Conservation (phyloP, 2,888 invertebrate genomes). For the Drosophila planitibia region DNA sequence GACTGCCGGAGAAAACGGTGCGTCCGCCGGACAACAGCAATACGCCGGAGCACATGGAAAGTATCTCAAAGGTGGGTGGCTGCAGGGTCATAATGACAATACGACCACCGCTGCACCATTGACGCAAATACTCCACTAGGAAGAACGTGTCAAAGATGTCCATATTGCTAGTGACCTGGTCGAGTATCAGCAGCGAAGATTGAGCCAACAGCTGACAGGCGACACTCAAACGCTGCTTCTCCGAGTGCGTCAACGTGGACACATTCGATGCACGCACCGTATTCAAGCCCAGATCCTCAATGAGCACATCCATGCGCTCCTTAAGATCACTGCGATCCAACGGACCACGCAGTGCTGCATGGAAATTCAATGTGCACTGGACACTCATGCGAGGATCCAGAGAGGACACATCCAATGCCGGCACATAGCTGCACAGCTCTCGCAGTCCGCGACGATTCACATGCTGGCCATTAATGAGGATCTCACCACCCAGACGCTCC, state of each 20-base stretch:
- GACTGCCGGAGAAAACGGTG: conserved; percentile 95
- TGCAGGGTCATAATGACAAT: conserved; percentile 96
- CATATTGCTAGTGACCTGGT: conserved; percentile 89
- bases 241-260: conserved; percentile 93
- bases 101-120: conserved; percentile 91
- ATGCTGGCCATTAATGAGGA: conserved; percentile 94
- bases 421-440: conserved; percentile 88
- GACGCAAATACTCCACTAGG: conserved; percentile 95
- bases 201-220: conserved; percentile 95
- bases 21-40: conserved; percentile 95
- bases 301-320: conserved; percentile 93
- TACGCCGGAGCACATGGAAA: conserved; percentile 92
- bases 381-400: conserved; percentile 92
- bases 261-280: conserved; percentile 95
- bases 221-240: conserved; percentile 93
- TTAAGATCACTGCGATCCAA: conserved; percentile 87
- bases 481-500: conserved; percentile 90
- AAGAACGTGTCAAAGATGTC: conserved; percentile 99
- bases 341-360: conserved; percentile 88
- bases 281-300: conserved; percentile 96
- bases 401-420: conserved; percentile 83
- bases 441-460: conserved; percentile 90
- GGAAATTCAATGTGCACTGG: conserved; percentile 94
- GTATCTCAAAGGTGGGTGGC: conserved; percentile 97
- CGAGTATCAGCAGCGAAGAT: conserved; percentile 93